Evolutionary conservation across 2,888 invertebrate genomes (phyloP), one percentile per base, ranked within the genome.

Genomic region (Cremastinae sp.): DNA sequence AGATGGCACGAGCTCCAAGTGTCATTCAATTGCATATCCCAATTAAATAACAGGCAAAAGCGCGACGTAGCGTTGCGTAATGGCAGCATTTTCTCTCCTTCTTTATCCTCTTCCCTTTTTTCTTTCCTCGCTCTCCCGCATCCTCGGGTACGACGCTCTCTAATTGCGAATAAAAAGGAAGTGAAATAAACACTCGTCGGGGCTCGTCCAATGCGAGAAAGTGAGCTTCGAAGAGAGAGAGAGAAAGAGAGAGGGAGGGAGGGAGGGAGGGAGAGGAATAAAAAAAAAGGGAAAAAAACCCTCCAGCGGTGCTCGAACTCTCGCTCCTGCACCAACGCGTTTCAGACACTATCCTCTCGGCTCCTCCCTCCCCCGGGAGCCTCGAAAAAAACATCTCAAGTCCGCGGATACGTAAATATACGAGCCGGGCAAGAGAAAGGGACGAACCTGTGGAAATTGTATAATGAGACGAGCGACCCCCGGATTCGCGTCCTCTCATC

Each of bases 11-110:
- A 49, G 78, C 38, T 61, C 71, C 81, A 85, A 88, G 88, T 88
- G 87, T 88, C 87, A 88, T 87, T 88, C 87, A 89, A 87, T 89
- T 87, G 88, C 87, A 86, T 86, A 86, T 89, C 86, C 89, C 89
- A 89, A 89, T 89, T 89, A 89, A 89, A 88, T 88, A 89, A 89
- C 87, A 87, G 86, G 88, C 88, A 89, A 89, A 89, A 89, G 89
- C 88, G 89, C 88, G 89, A 88, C 87, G 85, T 88, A 84, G 88
- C 89, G 86, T 88, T 85, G 84, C 82, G 85, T 83, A 34, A 18
- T 70, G 9, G 43, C 51, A 86, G 85, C 85, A 82, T 47, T 51
- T 54, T 65, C 4, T 28, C 22, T 59, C 41, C 41, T 58, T 18
- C 54, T 58, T 58, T 38, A 45, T 20, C 38, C 28, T n/a, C 14